These are phyloP conservation scores for Andrena dorsata DNA, from an alignment of 2,888 invertebrate species.

Conservation along the genomic window DNA sequence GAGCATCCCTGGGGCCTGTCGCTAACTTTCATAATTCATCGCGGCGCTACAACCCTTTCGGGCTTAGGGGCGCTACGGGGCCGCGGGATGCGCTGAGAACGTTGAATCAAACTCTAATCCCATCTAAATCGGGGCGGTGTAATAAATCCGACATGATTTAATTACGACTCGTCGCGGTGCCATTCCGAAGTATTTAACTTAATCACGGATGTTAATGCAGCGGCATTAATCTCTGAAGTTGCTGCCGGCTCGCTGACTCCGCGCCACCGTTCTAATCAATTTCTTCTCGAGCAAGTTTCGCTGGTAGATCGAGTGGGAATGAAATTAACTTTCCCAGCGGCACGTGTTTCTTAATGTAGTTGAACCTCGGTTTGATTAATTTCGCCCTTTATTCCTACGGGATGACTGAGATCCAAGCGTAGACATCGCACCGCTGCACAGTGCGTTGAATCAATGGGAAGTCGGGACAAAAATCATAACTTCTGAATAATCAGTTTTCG, in stretches of 20 bases:
- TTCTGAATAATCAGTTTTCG: too few relatives aligned
- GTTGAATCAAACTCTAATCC: slow-evolving; percentile 61
- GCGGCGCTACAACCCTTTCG: slow-evolving; percentile 32
- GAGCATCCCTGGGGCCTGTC: slow-evolving; percentile 50
- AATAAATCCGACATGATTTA: slow-evolving; percentile 66
- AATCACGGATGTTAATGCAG: slow-evolving; percentile 56
- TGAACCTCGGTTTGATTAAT: too few relatives aligned
- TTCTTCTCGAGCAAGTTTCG: slow-evolving; percentile 49
- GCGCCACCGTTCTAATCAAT: slow-evolving; percentile 22
- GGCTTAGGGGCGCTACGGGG: background rate
- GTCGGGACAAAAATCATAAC: too few relatives aligned
- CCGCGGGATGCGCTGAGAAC: background rate
- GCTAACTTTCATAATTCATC: slow-evolving; percentile 74
- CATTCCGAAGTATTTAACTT: slow-evolving; percentile 60
- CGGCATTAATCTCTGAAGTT: slow-evolving; percentile 49
- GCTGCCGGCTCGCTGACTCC: background rate
- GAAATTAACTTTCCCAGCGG: slow-evolving; percentile 19
- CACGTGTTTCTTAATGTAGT: slow-evolving; percentile 19
- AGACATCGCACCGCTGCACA: too few relatives aligned
- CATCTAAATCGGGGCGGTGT: slow-evolving; percentile 59
- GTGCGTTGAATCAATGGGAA: too few relatives aligned
- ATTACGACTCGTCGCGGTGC: slow-evolving; percentile 60
- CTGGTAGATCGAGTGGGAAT: slow-evolving; percentile 10
- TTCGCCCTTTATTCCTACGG: too few relatives aligned
- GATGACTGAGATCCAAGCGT: too few relatives aligned